Evolutionary conservation across 2,888 invertebrate species (phyloP).

Genomic region (Pollenia labialis): DNA sequence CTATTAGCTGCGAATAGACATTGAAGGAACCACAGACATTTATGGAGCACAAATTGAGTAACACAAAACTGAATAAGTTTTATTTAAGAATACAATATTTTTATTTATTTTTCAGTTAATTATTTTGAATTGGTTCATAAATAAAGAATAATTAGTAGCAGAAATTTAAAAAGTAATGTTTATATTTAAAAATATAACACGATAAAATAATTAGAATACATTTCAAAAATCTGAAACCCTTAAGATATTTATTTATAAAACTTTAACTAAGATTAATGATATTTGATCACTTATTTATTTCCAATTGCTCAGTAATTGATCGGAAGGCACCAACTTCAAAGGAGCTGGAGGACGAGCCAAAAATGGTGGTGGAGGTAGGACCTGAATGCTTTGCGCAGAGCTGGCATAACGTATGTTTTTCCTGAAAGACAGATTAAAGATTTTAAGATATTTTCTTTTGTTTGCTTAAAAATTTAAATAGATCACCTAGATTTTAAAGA

Average conservation of each 20-base stretch:
- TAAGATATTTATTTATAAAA: background rate
- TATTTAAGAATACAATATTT: too few relatives aligned
- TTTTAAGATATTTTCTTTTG: too few relatives aligned
- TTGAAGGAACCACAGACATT: too few relatives aligned
- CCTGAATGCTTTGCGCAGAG: slow-evolving; percentile 59
- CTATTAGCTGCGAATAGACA: too few relatives aligned
- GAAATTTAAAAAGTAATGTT: background rate
- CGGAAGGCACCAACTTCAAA: slow-evolving; percentile 78
- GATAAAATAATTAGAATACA: background rate
- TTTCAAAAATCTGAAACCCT: slow-evolving; percentile 20
- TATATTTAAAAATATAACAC: background rate
- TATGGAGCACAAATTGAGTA: too few relatives aligned
- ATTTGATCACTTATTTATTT: slow-evolving; percentile 43
- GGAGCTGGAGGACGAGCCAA: slow-evolving; percentile 76
- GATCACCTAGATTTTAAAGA: slow-evolving; percentile 10
- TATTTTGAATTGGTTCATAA: too few relatives aligned
- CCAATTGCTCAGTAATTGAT: slow-evolving; percentile 78
- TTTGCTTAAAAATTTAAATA: background rate
- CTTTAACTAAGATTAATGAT: background rate
- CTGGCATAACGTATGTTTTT: slow-evolving; percentile 58
- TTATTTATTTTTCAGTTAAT: too few relatives aligned
- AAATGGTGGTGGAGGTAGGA: slow-evolving; percentile 78
- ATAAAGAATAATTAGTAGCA: background rate
- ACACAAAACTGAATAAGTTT: too few relatives aligned
- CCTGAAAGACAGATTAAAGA: background rate